A percentile compares a stretch with the other conserved stretches of the same genome.
These are phyloP conservation scores for Chalcosyrphus nemorum DNA, from an alignment of 2,888 invertebrate species.

Conservation along the genomic window DNA sequence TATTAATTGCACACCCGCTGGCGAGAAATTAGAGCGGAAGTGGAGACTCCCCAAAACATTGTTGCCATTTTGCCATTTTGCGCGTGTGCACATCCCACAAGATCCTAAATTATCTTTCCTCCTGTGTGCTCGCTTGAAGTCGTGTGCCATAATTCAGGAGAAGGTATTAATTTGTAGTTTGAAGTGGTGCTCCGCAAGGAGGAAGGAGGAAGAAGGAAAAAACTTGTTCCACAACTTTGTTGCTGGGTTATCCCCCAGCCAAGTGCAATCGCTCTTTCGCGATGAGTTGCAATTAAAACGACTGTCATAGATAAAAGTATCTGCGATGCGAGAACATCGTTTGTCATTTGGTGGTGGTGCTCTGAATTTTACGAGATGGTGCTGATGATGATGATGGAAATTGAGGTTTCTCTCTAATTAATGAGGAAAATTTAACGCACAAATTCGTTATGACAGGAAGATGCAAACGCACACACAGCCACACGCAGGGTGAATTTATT, in stretches of 20 bases:
- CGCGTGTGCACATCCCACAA: slow-evolving; percentile 29
- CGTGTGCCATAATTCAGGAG: slow-evolving; percentile 67
- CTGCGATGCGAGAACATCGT: slow-evolving; percentile 66
- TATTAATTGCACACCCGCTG: slow-evolving; percentile 63
- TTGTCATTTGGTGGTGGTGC: slow-evolving; percentile 62
- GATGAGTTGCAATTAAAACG: slow-evolving; percentile 72
- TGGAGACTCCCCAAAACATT: slow-evolving; percentile 58
- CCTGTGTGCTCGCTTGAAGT: slow-evolving; percentile 26
- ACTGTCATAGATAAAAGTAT: slow-evolving; percentile 73
- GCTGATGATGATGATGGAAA: slow-evolving; percentile 58
- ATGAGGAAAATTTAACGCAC: slow-evolving; percentile 70
- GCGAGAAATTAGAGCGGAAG: slow-evolving; percentile 68
- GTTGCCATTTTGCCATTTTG: slow-evolving; percentile 31
- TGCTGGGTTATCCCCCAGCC: neutral
- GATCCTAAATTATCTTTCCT: slow-evolving; percentile 59
- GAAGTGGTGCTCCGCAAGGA: slow-evolving; percentile 20
- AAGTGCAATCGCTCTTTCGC: slow-evolving; percentile 58
- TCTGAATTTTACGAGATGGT: slow-evolving; percentile 1
- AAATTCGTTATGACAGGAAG: slow-evolving; percentile 58
- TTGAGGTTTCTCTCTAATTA: slow-evolving; percentile 69
- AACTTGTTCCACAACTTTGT: slow-evolving; percentile 55
- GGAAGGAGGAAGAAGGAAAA: neutral
- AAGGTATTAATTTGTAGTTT: slow-evolving; percentile 65
- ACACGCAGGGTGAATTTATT: slow-evolving; percentile 33
- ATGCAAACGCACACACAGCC: neutral